phyloP scores from a whole-genome alignment of 1,140 invertebrate genomes.

The Muscidifurax raptorellus region DNA sequence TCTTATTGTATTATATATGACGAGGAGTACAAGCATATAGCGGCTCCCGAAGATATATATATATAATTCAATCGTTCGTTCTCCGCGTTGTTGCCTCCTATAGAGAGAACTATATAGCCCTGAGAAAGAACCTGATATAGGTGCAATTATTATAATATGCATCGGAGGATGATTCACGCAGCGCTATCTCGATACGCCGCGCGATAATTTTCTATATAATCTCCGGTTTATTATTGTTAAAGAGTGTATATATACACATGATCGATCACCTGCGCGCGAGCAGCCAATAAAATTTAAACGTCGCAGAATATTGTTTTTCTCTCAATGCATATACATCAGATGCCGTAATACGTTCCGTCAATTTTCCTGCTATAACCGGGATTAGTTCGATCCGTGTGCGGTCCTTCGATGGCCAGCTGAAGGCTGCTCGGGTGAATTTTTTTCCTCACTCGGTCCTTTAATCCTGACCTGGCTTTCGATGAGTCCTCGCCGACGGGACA shows the following conservation, averaged over 20 bases:
- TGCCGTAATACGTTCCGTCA: conserved; percentile 73
- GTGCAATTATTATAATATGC: too few species aligned
- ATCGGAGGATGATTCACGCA: too few species aligned
- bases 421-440: conserved; percentile 71
- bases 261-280: conserved; percentile 4
- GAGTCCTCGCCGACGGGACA: background rate
- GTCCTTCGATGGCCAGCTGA: conserved; percentile 72
- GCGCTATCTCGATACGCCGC: too few species aligned
- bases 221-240: too few species aligned
- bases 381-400: conserved; percentile 73
- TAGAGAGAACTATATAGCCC: too few species aligned
- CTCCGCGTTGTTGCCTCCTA: background rate
- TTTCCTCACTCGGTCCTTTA: conserved; percentile 54
- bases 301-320: background rate
- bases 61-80: conserved; percentile 37
- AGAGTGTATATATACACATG: background rate
- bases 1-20: conserved; percentile 52
- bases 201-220: too few species aligned
- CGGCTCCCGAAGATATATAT: conserved; percentile 25
- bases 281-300: background rate
- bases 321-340: conserved; percentile 56
- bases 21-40: conserved; percentile 44
- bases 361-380: conserved; percentile 73
- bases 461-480: conserved; percentile 39
- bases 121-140: too few species aligned